Evolutionary conservation across 2,888 invertebrate species (phyloP), one percentile per base, ranked within the genome.

Genomic region (Podabrus alpinus): DNA sequence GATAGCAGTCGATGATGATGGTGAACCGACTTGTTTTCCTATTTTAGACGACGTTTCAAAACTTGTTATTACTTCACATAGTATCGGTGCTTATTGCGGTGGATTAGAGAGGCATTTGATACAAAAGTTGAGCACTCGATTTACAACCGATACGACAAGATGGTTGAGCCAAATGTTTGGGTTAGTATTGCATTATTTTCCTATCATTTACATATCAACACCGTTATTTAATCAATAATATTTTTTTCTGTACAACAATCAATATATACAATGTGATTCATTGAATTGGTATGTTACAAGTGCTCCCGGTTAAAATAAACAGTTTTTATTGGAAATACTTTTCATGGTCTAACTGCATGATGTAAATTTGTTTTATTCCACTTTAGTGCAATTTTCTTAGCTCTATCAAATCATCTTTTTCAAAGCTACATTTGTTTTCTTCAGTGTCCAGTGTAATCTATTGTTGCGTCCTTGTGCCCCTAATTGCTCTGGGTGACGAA

Each of bases 91-190:
- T 0, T 94, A 95, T 84, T 92, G 96, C 78, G 93, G 95, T n/a
- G 93, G 95, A 70, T 86, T 97, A 78, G 95, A 96, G 78, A 90
- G 94, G 62, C 89, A 90, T 79, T 94, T 95, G 86, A 90, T 97
- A 71, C 92, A 94, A 72, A 92, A 94, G 81, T 90, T 97, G 16
- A 94, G 95, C 61, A 92, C 93, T 60, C 92, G 94, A 82, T 92
- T 97, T 80, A 93, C 94, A 0, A 93, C 93, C 25, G 97, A 97
- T 84, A 95, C 95, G 0, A 94, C 95, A 4, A 89, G 95, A 80
- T 97, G 97, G 97, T 89, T 97, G 82, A 92, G 95, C 70, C 93
- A 95, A 83, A 90, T 97, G 84, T 96, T 96, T 88, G 93, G 93
- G 94, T 94, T 85, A 84, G 86, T 79, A 45, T 45, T 45, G 7